phyloP scores from a whole-genome alignment of 2,797 vertebrate species.

The Micropoecilia bifurca region DNA sequence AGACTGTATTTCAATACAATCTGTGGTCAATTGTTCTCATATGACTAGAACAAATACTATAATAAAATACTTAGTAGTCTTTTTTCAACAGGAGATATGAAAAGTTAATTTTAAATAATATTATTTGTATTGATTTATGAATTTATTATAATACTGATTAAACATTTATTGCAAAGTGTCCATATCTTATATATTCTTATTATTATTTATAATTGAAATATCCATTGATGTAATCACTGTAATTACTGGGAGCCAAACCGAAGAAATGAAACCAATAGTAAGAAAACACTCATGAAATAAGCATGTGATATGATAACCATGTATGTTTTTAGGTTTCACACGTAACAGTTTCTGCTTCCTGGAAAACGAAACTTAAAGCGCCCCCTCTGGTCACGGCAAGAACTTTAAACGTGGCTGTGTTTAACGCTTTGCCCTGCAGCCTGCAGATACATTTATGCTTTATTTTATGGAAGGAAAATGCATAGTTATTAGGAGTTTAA shows the following conservation, averaged over 20 bases:
- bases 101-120: not conserved
- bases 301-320: not conserved
- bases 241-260: not conserved
- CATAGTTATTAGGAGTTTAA: not conserved
- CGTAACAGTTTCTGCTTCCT: not conserved
- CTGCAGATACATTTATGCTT: not conserved
- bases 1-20: not conserved
- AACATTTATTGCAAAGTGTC: not conserved
- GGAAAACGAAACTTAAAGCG: slow-evolving; percentile 22
- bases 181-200: too few species aligned
- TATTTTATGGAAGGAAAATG: not conserved
- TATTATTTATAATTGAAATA: not conserved
- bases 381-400: not conserved
- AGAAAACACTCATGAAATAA: not conserved
- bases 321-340: not conserved
- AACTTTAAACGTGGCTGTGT: not conserved
- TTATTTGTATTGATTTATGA: not conserved
- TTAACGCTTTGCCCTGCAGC: not conserved
- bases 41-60: not conserved
- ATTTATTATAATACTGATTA: not conserved
- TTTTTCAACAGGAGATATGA: not conserved
- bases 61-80: not conserved
- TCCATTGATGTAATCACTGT: not conserved
- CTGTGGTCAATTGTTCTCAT: not conserved
- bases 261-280: slow-evolving; percentile 3